A percentile compares a stretch with the other conserved stretches of the same genome.
phyloP scores from a whole-genome alignment of 2,797 vertebrate genomes.

The Brachyalestes nurse region DNA sequence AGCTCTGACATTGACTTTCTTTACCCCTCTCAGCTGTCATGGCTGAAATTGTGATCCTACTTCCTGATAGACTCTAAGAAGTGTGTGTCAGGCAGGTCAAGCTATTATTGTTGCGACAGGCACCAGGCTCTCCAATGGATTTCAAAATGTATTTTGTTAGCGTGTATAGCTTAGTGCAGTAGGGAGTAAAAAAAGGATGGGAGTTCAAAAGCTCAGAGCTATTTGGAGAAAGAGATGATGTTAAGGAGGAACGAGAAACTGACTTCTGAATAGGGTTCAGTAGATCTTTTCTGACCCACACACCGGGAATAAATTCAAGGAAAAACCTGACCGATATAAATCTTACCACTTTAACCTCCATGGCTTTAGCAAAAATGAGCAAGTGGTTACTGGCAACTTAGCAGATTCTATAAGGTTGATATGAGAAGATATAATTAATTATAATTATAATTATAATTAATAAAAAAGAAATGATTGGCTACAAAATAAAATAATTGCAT shows the following conservation, averaged over 20 bases:
- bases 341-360: background rate
- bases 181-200: slow-evolving; percentile 16
- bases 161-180: slow-evolving; percentile 15
- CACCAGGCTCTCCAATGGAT: slow-evolving; percentile 24
- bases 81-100: slow-evolving; percentile 45
- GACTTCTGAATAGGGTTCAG: background rate
- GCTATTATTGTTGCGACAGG: slow-evolving; percentile 51
- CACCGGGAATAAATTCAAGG: background rate
- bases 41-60: slow-evolving; percentile 54
- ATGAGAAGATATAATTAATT: no score
- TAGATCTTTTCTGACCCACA: background rate
- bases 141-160: slow-evolving; percentile 37
- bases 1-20: slow-evolving; percentile 57
- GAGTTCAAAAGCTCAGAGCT: slow-evolving; percentile 19
- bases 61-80: slow-evolving; percentile 46
- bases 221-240: background rate
- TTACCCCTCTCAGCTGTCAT: slow-evolving; percentile 51
- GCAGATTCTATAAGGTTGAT: no score
- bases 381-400: no score
- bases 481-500: no score
- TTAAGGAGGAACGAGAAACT: background rate
- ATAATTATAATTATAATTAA: no score
- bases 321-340: background rate
- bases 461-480: no score
- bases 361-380: no score